Evolutionary conservation across 1,140 invertebrate genomes (phyloP), one percentile per base, ranked within the genome.

Genomic region (Anagrus nilaparvatae): DNA sequence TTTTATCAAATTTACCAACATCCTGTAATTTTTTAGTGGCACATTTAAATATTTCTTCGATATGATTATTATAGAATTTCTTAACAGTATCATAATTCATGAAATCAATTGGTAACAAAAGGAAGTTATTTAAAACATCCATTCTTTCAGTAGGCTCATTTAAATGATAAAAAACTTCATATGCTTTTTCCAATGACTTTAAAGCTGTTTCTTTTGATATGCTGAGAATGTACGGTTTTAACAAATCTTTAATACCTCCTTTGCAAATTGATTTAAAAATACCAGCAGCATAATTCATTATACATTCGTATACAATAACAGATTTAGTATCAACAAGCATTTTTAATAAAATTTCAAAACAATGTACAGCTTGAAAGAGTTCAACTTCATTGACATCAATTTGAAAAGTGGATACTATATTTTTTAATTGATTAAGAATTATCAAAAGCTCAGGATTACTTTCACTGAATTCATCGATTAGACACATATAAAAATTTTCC

Each of bases 321-420:
- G 64, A 66, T 43, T 56, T 62, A 8, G 59, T 64, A 1, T 54
- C 27, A 9, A 56, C 48, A 5, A 69, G 30, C 20, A 59, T 37
- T 27, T 50, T 48, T 20, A 65, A 36, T 13, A 69, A 23, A 27
- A 42, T 54, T 37, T 62, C 47, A 24, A 65, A 67, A 20, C 52
- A 67, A 6, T 51, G 40, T 0, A 43, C 40, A 2, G 48, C 34
- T 43, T 60, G 54, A 14, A 54, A 36, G 29, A 38, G 35, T 28
- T 52, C 37, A 2, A 49, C n/a, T 17, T 38, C 48, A 3, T 43
- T 39, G 0, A 39, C 18, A 6, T 27, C 31, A 4, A 51, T 27
- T 30, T 46, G 39, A 3, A 37, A 12, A 1, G 14, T n/a, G 4
- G 1, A 39, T 14, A 25, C 21, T 35, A 40, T 30, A 9, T 50